These are phyloP conservation scores for Perizoma affinitatum DNA, from an alignment of 2,888 invertebrate species.

Conservation along the genomic window DNA sequence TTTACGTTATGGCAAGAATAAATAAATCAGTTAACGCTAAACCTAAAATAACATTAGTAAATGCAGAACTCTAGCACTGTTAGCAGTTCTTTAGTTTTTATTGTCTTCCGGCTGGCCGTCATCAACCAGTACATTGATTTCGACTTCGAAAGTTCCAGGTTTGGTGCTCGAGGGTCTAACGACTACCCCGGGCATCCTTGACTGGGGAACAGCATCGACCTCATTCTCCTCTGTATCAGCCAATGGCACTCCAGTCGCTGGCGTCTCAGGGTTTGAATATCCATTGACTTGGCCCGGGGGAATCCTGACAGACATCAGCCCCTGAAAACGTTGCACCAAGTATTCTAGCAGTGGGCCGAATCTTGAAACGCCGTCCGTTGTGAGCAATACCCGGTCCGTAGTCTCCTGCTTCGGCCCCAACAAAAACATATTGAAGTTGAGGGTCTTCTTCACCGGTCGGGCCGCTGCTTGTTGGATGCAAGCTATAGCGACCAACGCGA, in stretches of 20 bases:
- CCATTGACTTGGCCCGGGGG: conserved; percentile 81
- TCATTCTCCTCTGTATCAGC: conserved; percentile 74
- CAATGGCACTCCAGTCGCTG: conserved; percentile 45
- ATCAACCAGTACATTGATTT: conserved; percentile 72
- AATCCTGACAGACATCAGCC: conserved; percentile 87
- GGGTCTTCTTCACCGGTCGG: conserved; percentile 67
- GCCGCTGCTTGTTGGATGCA: conserved; percentile 57
- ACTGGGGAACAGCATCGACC: conserved; percentile 74
- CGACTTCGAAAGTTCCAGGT: conserved; percentile 73
- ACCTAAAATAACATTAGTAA: conserved; percentile 40
- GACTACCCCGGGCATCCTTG: conserved; percentile 70
- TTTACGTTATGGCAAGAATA: conserved; percentile 72
- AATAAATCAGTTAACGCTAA: conserved; percentile 47
- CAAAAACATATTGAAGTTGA: conserved; percentile 79
- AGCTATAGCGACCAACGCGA: conserved; percentile 59
- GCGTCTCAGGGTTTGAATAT: conserved; percentile 42
- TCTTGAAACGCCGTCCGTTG: conserved; percentile 76
- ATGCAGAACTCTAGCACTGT: conserved; percentile 45
- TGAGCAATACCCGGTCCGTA: conserved; percentile 60
- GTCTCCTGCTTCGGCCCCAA: conserved; percentile 65
- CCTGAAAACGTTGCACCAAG: conserved; percentile 88
- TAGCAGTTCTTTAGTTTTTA: conserved; percentile 31
- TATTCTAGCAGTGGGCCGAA: conserved; percentile 88
- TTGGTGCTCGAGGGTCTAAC: conserved; percentile 68
- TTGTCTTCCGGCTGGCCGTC: conserved; percentile 70